Base-by-base conservation (phyloP, 1,140 invertebrate species). In the Pantala flavescens region DNA sequence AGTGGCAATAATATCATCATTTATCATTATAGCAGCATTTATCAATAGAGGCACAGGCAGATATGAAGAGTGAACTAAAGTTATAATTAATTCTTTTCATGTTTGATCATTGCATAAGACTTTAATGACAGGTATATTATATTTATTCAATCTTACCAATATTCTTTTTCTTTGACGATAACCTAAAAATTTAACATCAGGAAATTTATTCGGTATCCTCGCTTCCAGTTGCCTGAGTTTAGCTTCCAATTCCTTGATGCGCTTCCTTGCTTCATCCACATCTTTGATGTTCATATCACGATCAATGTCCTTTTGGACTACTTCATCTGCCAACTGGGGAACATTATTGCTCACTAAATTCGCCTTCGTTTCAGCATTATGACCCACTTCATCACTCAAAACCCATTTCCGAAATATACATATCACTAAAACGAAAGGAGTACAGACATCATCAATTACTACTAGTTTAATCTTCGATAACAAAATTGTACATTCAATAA, bases 141-240 rank as follows among this genome's bases (percentile, higher is more conserved):
- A 36, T 9, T 36, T 36, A 71, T 21, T 42, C 70, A 75, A 63
- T 82, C 85, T 85, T 84, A 95, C 93, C 81, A 98, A 84, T 78
- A 98, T 96, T 76, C 95, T 86, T 82, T 95, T 97, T 75, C 95
- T 86, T 78, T 93, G 90, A 80, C 94, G 92, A 81, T 97, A 97
- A 78, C 93, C 94, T 12, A 96, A 82, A 82, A 94, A 96, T 81
- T 92, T 92, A 0, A 97, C 94, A 79, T 92, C 89, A n/a, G 93
- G 94, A 84, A 92, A 97, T 77, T 89, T 90, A 79, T 95, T 94
- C 7, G 91, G 90, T 70, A 91, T 85, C 78, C 87, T 85, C 24
- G 86, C 85, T 81, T 94, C 92, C 70, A 95, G 81, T 24, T 87
- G 83, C 42, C 86, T 84, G 0, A 95, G 81, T 83, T 91, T 91